Conservation (phyloP, 2,113 vertebrate species). For the Macquaria australasica region DNA sequence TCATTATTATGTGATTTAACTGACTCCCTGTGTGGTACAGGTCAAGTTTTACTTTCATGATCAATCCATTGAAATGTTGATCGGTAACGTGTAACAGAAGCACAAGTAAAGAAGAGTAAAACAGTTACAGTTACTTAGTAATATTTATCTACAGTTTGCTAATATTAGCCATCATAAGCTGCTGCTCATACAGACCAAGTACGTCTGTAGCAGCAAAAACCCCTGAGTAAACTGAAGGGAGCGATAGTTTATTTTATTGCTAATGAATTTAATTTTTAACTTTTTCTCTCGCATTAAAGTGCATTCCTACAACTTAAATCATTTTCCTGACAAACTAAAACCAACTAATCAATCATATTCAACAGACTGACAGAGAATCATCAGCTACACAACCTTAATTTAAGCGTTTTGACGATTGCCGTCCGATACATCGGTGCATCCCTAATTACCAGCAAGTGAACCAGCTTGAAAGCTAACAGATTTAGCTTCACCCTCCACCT, state of each 20-base stretch:
- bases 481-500: conserved; percentile 63
- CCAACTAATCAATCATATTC: background rate
- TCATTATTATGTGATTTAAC: no score
- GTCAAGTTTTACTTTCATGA: no score
- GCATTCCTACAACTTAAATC: background rate
- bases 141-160: background rate
- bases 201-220: no score
- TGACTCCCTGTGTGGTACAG: no score
- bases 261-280: no score
- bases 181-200: no score
- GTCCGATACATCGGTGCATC: conserved; percentile 63
- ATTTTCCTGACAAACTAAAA: background rate
- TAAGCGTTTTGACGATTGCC: fast-evolving
- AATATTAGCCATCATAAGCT: background rate
- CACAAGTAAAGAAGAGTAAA: no score
- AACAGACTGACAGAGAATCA: background rate
- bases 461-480: conserved; percentile 63
- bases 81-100: no score
- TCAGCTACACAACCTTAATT: background rate
- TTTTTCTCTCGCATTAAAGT: background rate
- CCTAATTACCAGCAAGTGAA: conserved; percentile 59
- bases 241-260: no score
- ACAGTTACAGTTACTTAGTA: no score
- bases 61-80: no score
- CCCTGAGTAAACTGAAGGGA: no score